Base-by-base conservation (phyloP, 2,113 vertebrate genomes). In the Oncorhynchus mykiss region DNA sequence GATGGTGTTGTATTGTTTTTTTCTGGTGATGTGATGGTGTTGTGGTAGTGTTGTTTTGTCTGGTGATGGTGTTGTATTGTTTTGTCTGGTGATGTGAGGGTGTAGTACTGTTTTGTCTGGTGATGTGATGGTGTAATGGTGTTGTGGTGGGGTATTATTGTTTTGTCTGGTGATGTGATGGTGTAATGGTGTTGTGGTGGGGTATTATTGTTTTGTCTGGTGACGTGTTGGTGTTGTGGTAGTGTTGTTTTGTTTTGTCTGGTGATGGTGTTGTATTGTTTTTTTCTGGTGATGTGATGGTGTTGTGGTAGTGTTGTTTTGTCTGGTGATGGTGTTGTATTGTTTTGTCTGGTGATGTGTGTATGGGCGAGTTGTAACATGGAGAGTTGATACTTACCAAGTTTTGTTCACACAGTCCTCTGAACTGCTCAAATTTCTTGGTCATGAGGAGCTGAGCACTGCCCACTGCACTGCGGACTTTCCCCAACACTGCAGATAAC, bases 391-490 rank as follows among this genome's bases (percentile, higher is more conserved):
- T 62, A 95, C 96, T 93, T 85, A 99, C 98, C 97, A 99, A 88
- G 93, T 99, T 99, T 90, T 99, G 97, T 74, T 99, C 96, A 92
- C 98, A 99, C 88, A 99, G 94, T 79, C 96, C 97, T 1, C 95
- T 95, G 90, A 99, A 99, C 88, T 99, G 98, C 92, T 97, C 96
- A 92, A 99, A 99, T 93, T 99, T 99, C 90, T 94, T 91, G 70
- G 92, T 90, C 78, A 94, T 94, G 1, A 94, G 88, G 80, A 94
- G 92, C 85, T 94, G 93, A 79, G 93, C 93, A 68, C 93, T 90
- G 86, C 93, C 93, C 67, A 94, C 91, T 11, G 96, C 97, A 84
- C 96, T 99, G 90, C 97, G 95, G 73, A 99, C 95, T 90, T 99
- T 99, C 72, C 96, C 97, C 90, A 99, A 91, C 87, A 98, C 97